A percentile compares a stretch with the other conserved stretches of the same genome.
Conservation (phyloP, 2,797 vertebrate species). For the Typhlichthys eigenmanni region DNA sequence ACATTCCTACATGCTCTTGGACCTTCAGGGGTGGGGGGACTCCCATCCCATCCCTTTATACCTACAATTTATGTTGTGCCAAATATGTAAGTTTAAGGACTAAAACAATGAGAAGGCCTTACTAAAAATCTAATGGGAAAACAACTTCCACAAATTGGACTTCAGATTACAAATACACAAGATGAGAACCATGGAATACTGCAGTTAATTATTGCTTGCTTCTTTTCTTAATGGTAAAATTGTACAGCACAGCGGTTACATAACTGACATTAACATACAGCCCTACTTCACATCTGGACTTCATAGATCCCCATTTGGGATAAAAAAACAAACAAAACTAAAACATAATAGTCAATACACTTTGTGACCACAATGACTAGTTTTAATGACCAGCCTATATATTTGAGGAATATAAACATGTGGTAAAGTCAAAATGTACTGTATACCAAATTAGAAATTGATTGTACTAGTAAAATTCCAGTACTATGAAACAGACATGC, state of each 20-base stretch:
- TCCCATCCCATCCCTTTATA: conserved; percentile 2
- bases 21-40: not conserved
- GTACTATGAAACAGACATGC: conserved; percentile 26
- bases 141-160: conserved; percentile 59
- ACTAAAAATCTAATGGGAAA: conserved; percentile 32
- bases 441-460: conserved; percentile 27
- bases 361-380: conserved; percentile 1
- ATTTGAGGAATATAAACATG: conserved; percentile 31
- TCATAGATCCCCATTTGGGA: conserved; percentile 24
- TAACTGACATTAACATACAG: conserved; percentile 38
- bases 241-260: conserved; percentile 42
- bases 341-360: not conserved
- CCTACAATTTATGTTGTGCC: conserved; percentile 30
- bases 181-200: conserved; percentile 31
- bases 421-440: conserved; percentile 29
- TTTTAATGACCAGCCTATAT: conserved; percentile 4
- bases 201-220: conserved; percentile 56
- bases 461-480: conserved; percentile 31
- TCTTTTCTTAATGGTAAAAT: conserved; percentile 32
- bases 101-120: conserved; percentile 30
- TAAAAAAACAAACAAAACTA: not conserved
- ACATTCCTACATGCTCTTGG: not conserved
- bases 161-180: conserved; percentile 42
- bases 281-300: conserved; percentile 19
- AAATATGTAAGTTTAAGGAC: conserved; percentile 29